These are phyloP conservation scores for Drosophila dunni DNA, from an alignment of 1,140 invertebrate species.

Conservation along the genomic window DNA sequence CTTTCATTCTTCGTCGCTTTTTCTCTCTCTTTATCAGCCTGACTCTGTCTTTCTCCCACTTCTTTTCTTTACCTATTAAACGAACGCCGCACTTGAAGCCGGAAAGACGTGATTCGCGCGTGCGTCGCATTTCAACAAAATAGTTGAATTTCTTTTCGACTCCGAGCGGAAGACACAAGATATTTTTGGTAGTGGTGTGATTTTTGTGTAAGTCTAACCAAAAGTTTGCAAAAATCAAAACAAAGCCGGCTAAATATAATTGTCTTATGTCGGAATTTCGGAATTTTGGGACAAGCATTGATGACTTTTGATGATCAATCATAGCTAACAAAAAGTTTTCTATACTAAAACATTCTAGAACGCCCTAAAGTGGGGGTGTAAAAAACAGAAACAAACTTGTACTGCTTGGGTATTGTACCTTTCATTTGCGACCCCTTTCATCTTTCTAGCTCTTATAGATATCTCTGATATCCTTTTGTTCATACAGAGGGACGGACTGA, in stretches of 20 bases:
- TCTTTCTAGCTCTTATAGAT: too few relatives aligned
- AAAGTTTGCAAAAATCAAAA: constrained; percentile 79
- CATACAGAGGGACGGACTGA: too few relatives aligned
- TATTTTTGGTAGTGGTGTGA: not conserved
- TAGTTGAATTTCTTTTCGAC: constrained; percentile 50
- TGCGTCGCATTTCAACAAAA: constrained; percentile 31
- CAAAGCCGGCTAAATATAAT: constrained; percentile 54
- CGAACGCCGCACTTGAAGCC: constrained; percentile 69
- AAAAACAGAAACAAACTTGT: too few relatives aligned
- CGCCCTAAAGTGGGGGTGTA: too few relatives aligned
- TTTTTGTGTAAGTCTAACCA: constrained; percentile 45
- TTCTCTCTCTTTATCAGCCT: constrained; percentile 5
- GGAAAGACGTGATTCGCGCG: constrained; percentile 69
- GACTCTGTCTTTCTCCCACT: constrained; percentile 6
- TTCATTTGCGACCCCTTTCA: too few relatives aligned
- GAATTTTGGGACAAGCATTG: too few relatives aligned
- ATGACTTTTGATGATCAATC: too few relatives aligned
- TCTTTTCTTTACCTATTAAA: constrained; percentile 44
- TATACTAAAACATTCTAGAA: too few relatives aligned
- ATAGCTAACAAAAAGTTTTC: too few relatives aligned
- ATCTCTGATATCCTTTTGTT: too few relatives aligned
- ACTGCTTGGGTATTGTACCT: too few relatives aligned
- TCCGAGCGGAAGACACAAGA: constrained; percentile 14
- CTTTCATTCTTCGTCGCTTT: constrained; percentile 3
- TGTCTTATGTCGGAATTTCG: constrained; percentile 49